Evolutionary conservation across 2,797 vertebrate genomes (phyloP).

Genomic region (Pseudochirops corinnae): DNA sequence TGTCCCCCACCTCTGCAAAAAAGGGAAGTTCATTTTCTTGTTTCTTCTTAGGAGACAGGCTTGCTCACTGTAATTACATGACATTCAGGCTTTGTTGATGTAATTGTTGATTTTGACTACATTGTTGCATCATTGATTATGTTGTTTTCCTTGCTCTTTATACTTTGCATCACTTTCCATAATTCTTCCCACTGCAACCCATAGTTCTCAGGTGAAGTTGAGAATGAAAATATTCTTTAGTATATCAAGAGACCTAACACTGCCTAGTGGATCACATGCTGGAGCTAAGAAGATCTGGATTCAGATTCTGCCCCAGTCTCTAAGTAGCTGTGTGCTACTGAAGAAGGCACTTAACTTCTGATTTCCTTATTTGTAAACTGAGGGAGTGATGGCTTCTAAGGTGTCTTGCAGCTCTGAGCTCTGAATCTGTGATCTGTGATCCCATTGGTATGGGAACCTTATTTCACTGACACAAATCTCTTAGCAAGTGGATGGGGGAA

Average conservation of each 20-base stretch:
- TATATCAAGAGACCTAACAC: not conserved
- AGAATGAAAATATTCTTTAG: not conserved
- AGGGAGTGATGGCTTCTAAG: not conserved
- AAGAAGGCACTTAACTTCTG: not conserved
- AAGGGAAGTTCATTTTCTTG: too few relatives aligned
- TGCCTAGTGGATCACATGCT: not conserved
- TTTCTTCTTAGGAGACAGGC: not conserved
- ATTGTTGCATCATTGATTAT: not conserved
- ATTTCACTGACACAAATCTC: not conserved
- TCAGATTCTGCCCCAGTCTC: not conserved
- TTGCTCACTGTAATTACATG: not conserved
- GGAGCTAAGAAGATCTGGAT: not conserved
- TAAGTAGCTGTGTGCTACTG: not conserved
- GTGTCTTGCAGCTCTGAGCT: not conserved
- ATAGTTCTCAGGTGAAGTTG: not conserved
- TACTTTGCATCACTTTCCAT: not conserved
- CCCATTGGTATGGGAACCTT: not conserved
- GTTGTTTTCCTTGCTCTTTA: not conserved
- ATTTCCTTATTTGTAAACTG: not conserved
- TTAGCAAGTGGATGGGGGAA: not conserved
- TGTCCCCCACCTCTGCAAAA: not conserved
- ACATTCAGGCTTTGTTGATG: not conserved
- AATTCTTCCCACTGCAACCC: not conserved
- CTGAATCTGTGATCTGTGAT: not conserved
- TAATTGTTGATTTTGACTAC: not conserved